A percentile compares a stretch with the other conserved stretches of the same genome.
Evolutionary conservation across 2,888 invertebrate species (phyloP).

Genomic region (Rotaria socialis): DNA sequence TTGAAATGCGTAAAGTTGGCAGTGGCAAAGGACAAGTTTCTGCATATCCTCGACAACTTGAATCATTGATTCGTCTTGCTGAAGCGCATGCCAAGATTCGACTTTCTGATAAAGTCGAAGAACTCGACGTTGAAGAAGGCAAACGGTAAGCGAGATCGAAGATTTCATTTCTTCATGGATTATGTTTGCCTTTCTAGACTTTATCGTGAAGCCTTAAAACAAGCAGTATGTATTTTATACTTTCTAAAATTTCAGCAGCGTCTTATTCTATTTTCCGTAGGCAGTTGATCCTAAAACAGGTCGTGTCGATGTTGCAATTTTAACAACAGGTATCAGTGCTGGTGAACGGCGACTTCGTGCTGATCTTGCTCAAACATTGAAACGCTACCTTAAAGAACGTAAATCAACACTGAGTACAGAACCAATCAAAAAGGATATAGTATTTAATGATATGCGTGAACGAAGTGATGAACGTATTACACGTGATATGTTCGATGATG

Average conservation of each 20-base stretch:
- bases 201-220: slow-evolving; percentile 9
- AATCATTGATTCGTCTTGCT: slow-evolving; percentile 86
- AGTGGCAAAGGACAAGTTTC: slow-evolving; percentile 89
- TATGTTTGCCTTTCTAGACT: not conserved
- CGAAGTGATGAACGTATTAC: slow-evolving; percentile 67
- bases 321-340: slow-evolving; percentile 86
- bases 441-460: slow-evolving; percentile 43
- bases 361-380: slow-evolving; percentile 72
- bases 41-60: slow-evolving; percentile 93
- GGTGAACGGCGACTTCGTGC: slow-evolving; percentile 64
- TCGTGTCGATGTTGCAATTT: slow-evolving; percentile 89
- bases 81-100: slow-evolving; percentile 94
- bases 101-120: slow-evolving; percentile 73
- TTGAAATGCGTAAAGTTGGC: slow-evolving; percentile 86
- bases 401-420: slow-evolving; percentile 31
- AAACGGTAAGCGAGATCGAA: slow-evolving; percentile 67
- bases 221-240: slow-evolving; percentile 61
- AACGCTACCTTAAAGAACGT: slow-evolving; percentile 66
- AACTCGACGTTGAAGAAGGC: slow-evolving; percentile 88
- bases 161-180: not conserved
- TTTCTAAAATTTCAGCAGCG: slow-evolving; percentile 51
- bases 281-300: slow-evolving; percentile 94
- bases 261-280: slow-evolving; percentile 84
- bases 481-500: slow-evolving; percentile 85
- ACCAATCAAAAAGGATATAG: slow-evolving; percentile 39